Conservation (phyloP, 2,888 invertebrate species). For the Zaprionus lineosus region DNA sequence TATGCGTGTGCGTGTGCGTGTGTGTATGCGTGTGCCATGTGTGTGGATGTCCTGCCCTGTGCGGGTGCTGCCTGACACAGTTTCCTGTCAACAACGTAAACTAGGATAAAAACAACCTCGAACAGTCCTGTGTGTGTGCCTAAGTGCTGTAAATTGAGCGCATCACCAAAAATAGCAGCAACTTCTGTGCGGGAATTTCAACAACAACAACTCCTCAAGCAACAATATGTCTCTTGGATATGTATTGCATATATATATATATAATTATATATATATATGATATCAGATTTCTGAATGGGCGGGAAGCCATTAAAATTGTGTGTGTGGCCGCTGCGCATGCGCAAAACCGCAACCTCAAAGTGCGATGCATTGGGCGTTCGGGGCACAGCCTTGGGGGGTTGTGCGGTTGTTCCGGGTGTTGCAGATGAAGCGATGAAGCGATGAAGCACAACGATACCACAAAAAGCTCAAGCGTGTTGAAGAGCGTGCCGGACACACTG, state of each 20-base stretch:
- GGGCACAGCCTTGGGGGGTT: not conserved
- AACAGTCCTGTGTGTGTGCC: slow-evolving; percentile 24
- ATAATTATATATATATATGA: not conserved
- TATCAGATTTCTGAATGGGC: slow-evolving; percentile 50
- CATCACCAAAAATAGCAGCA: slow-evolving; percentile 56
- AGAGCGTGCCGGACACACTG: slow-evolving; percentile 50
- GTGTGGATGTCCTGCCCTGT: too few relatives aligned
- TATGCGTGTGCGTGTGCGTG: slow-evolving; percentile 7
- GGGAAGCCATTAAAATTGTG: slow-evolving; percentile 59
- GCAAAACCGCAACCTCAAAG: slow-evolving; percentile 56
- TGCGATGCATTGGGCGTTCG: not conserved
- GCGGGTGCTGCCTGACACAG: slow-evolving; percentile 53
- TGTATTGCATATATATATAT: slow-evolving; percentile 1
- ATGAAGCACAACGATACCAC: too few relatives aligned
- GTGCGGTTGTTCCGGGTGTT: not conserved
- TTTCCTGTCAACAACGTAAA: slow-evolving; percentile 48
- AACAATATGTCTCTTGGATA: too few relatives aligned
- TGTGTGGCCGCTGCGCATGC: slow-evolving; percentile 64
- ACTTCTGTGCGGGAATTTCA: slow-evolving; percentile 22
- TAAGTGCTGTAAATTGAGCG: slow-evolving; percentile 70
- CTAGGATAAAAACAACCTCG: not conserved
- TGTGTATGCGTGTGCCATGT: slow-evolving; percentile 5
- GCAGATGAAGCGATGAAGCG: slow-evolving; percentile 3
- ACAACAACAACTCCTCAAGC: not conserved
- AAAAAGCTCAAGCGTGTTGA: slow-evolving; percentile 20